Evolutionary conservation across 2,888 invertebrate species (phyloP), one percentile per base, ranked within the genome.

Genomic region (Adelognathus sp.): DNA sequence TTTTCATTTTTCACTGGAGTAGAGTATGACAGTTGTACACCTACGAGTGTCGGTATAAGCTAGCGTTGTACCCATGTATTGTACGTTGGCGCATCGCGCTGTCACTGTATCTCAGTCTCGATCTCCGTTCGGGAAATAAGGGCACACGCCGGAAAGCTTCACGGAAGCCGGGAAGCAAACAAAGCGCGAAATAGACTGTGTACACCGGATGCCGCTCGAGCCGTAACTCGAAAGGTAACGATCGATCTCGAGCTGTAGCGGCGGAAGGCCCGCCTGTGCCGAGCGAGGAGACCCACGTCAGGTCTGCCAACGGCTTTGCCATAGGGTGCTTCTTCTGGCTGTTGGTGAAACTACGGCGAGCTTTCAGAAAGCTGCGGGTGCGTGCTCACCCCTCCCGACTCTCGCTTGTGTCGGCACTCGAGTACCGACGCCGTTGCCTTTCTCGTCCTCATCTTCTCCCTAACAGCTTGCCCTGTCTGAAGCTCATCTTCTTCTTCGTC

Each of bases 121-220:
- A 31, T 70, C 69, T 70, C 33, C 14, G 69, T 46, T 46, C 24
- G 50, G 64, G 33, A 66, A 66, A 66, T 66, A 66, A 36, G 50
- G 21, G 64, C 64, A 46, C 75, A 71, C 46, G 71, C 58, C 79
- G 63, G 14, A 73, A 79, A 79, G 71, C 76, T 69, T 70, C 61
- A 44, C 69, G 70, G 39, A 76, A 80, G 79, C 69, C 29, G 50
- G 64, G 39, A 67, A 64, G 83, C 79, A 84, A 85, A 84, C 80
- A 82, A 84, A 82, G 81, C 79, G 76, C 81, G 79, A 84, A 83
- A 84, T 83, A 83, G 79, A 85, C 76, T 76, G 78, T 80, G 79
- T 80, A 81, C 69, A 78, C 71, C 78, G 82, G 71, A 83, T 81
- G 75, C 82, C 73, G 67, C 72, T 76, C 54, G 71, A 74, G 70